Base-by-base conservation (phyloP, 2,113 vertebrate genomes). In the Lontra canadensis region DNA sequence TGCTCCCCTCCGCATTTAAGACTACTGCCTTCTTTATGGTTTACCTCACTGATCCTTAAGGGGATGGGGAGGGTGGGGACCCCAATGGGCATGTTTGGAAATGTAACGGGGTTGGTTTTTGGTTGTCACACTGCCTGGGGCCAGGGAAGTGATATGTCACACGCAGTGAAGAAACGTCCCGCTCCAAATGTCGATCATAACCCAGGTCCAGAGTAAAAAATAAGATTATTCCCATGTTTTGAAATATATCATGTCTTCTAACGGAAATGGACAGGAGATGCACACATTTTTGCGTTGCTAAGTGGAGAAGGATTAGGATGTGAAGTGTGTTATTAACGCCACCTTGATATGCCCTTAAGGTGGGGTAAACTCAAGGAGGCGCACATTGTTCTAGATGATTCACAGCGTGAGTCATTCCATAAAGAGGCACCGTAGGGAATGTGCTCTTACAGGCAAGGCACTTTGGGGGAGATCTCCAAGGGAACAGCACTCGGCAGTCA, bases 301-400 rank as follows among this genome's bases (percentile, higher is more conserved):
- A 29, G 61, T 61, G 3, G 23, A 31, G 21, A 39, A n/a, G 36
- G 93, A 88, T 96, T 52, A 85, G 86, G 85, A 80, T 23, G 59
- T 52, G 89, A 74, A 92, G 34, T 69, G 59, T 94, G 93, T 96
- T 94, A 96, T 97, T 91, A 69, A n/a, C 82, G 91, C 97, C 96
- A 97, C 95, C 96, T 91, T 90, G 78, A 80, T 73, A 25, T 96
- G 95, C 97, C 97, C 97, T 95, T 36, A 73, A 91, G 98, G 96
- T 34, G 73, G 96, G 89, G 76, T 74, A 71, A 85, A 67, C 59
- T 55, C 52, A 31, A 76, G 96, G 89, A 63, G 39, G 59, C 31
- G 59, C 31, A 0, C 5, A 1, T 57, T 36, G 31, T 85, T 71
- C 55, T 88, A 10, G 78, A 65, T 97, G 97, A 98, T 80, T 98